Evolutionary conservation across 2,113 vertebrate species (phyloP).

Genomic region (Heliornis fulica): DNA sequence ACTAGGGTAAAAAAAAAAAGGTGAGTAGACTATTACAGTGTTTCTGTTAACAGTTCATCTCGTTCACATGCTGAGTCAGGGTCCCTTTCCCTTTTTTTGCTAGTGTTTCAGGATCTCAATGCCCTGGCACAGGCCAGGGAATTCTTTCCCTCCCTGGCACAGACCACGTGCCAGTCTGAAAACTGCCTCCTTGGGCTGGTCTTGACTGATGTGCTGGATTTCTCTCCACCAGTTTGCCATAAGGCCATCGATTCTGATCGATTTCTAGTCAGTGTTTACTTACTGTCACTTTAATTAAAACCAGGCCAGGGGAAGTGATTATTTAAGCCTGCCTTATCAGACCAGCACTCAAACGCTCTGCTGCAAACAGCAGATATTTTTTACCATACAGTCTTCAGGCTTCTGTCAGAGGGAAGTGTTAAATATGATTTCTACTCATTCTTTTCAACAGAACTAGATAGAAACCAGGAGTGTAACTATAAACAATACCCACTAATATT

Average conservation of each 20-base stretch:
- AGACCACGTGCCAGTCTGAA: accelerated
- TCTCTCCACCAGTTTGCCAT: not conserved
- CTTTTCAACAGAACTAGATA: conserved; percentile 5
- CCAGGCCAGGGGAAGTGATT: conserved; percentile 17
- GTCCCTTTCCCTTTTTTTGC: not conserved
- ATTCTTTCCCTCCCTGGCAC: not conserved
- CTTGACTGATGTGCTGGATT: not conserved
- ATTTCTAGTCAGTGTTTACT: conserved; percentile 37
- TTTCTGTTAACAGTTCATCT: not conserved
- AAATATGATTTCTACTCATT: conserved; percentile 22
- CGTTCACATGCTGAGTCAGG: not conserved
- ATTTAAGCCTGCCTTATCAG: conserved; percentile 51
- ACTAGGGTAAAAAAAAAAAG: not conserved
- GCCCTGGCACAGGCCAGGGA: no score
- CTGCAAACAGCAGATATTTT: not conserved
- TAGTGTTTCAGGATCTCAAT: not conserved
- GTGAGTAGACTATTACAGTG: not conserved
- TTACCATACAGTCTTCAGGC: not conserved
- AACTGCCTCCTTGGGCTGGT: not conserved
- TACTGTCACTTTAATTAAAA: conserved; percentile 52
- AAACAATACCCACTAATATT: not conserved
- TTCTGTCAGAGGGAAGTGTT: not conserved
- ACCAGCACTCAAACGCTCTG: not conserved
- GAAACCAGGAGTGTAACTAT: not conserved
- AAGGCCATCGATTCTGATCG: conserved; percentile 23